Evolutionary conservation across 2,113 vertebrate genomes (phyloP).

Genomic region (Indri indri): DNA sequence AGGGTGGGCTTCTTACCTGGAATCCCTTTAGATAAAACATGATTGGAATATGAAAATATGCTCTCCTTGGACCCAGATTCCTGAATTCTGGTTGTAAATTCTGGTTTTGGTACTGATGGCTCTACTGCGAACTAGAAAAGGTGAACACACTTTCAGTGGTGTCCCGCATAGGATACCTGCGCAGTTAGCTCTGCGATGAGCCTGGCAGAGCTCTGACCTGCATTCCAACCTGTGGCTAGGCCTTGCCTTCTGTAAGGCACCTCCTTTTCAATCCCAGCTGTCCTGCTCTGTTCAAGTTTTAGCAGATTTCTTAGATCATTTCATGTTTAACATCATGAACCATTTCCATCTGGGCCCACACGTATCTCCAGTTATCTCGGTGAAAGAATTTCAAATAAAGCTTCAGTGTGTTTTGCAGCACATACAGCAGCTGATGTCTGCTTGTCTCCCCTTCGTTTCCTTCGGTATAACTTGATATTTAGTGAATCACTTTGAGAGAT

Average conservation of each 20-base stretch:
- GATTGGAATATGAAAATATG: not conserved
- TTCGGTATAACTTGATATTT: not conserved
- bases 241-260: not conserved
- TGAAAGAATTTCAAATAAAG: slow-evolving; percentile 23
- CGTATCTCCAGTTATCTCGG: slow-evolving; percentile 3
- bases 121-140: not conserved
- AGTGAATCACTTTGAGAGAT: not conserved
- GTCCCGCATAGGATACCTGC: not conserved
- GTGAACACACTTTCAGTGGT: not conserved
- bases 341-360: not conserved
- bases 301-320: slow-evolving; percentile 4
- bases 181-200: not conserved
- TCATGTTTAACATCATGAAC: slow-evolving; percentile 14
- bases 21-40: not conserved
- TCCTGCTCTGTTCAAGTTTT: not conserved
- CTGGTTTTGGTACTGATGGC: not conserved
- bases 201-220: not conserved
- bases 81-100: not conserved
- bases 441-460: not conserved
- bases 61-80: not conserved
- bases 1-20: not conserved
- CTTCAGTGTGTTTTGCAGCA: not conserved
- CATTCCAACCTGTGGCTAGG: not conserved
- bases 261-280: not conserved
- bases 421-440: not conserved